Conservation (phyloP, 1,140 invertebrate genomes). For the Neodiprion lecontei region DNA sequence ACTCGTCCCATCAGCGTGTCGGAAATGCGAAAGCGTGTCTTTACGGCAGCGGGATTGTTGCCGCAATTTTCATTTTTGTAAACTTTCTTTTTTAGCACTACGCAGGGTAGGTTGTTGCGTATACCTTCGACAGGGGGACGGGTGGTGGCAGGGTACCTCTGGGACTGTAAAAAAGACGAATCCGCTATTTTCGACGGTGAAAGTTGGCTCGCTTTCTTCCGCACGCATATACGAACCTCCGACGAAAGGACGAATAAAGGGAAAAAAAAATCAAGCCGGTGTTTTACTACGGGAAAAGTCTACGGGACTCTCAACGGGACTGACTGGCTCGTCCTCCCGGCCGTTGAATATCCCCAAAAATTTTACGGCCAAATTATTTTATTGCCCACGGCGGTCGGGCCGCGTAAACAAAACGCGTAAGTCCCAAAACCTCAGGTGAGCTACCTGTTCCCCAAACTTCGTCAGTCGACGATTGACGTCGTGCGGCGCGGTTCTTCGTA, state of each 20-base stretch:
- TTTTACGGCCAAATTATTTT: constrained; percentile 39
- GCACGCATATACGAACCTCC: constrained; percentile 3
- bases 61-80: constrained; percentile 34
- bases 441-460: constrained; percentile 27
- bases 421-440: neutral
- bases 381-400: constrained; percentile 37
- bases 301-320: constrained; percentile 10
- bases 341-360: constrained; percentile 16
- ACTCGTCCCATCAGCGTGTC: neutral
- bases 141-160: constrained; percentile 27
- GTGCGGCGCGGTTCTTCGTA: no score
- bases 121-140: constrained; percentile 9
- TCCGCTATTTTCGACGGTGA: constrained; percentile 32
- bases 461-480: neutral
- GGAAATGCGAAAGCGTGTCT: neutral
- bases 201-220: constrained; percentile 36
- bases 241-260: neutral
- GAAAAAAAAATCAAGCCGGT: constrained; percentile 20
- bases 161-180: constrained; percentile 35
- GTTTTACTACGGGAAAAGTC: constrained; percentile 35
- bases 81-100: constrained; percentile 27
- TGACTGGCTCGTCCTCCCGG: neutral
- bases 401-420: constrained; percentile 28
- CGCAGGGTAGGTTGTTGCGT: neutral
- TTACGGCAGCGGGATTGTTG: constrained; percentile 9